Conservation (phyloP, 2,888 invertebrate genomes). For the Caenorhabditis wallacei region DNA sequence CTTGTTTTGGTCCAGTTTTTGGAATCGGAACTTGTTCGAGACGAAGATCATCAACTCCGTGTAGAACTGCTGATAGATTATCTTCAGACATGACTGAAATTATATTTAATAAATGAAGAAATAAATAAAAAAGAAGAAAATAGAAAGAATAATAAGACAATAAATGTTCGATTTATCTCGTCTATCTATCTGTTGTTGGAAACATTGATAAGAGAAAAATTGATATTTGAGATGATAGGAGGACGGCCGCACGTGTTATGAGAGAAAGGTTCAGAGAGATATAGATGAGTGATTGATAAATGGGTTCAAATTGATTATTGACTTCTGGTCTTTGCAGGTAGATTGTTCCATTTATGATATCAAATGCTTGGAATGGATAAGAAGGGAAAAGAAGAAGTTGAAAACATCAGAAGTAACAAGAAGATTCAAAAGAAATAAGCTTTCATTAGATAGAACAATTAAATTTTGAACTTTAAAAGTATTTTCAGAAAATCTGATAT, state of each 20-base stretch:
- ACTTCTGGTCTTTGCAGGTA: neutral
- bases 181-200: slow-evolving; percentile 25
- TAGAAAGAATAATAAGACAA: too few species aligned
- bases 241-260: slow-evolving; percentile 30
- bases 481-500: too few species aligned
- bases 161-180: slow-evolving; percentile 22
- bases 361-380: too few species aligned
- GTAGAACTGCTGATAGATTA: slow-evolving; percentile 75
- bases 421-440: too few species aligned
- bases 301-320: slow-evolving; percentile 26
- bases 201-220: slow-evolving; percentile 21
- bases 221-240: slow-evolving; percentile 19
- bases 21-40: slow-evolving; percentile 71
- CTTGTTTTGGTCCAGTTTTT: slow-evolving; percentile 63
- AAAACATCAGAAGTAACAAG: too few species aligned
- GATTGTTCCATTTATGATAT: too few species aligned
- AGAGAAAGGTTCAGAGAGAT: slow-evolving; percentile 3
- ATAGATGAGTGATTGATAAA: neutral
- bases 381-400: too few species aligned
- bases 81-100: slow-evolving; percentile 45
- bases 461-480: too few species aligned
- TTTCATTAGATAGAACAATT: too few species aligned
- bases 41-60: slow-evolving; percentile 69
- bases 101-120: neutral
- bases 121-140: too few species aligned